These are phyloP conservation scores for Aelia acuminata DNA, from an alignment of 2,888 invertebrate genomes.

Conservation along the genomic window DNA sequence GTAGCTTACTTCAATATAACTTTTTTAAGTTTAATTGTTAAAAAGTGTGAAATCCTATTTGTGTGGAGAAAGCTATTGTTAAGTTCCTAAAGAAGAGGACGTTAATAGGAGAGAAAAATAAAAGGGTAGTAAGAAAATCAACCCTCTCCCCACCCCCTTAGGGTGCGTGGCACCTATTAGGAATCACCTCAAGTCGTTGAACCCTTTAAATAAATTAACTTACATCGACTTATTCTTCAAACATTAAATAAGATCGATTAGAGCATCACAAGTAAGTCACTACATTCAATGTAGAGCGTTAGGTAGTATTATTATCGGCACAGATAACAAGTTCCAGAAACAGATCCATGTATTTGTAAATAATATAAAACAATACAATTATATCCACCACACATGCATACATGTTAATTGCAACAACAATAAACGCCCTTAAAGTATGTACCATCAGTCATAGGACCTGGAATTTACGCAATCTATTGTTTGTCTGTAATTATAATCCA, in stretches of 20 bases:
- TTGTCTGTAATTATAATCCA: no score
- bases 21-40: not conserved
- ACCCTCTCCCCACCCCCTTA: rapidly evolving
- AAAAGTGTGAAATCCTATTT: not conserved
- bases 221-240: not conserved
- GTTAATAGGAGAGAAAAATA: not conserved
- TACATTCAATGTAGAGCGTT: not conserved
- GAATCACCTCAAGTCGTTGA: not conserved
- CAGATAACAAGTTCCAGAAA: no score
- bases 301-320: no score
- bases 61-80: not conserved
- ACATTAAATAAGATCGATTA: not conserved
- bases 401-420: no score
- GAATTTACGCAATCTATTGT: no score
- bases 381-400: no score
- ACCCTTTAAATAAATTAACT: not conserved
- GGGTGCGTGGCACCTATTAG: not conserved
- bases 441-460: no score
- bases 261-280: not conserved
- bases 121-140: not conserved
- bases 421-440: no score
- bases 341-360: no score
- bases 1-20: no score
- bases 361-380: no score
- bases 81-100: not conserved